Base-by-base conservation (phyloP, 2,113 vertebrate genomes). In the Carassius gibelio region DNA sequence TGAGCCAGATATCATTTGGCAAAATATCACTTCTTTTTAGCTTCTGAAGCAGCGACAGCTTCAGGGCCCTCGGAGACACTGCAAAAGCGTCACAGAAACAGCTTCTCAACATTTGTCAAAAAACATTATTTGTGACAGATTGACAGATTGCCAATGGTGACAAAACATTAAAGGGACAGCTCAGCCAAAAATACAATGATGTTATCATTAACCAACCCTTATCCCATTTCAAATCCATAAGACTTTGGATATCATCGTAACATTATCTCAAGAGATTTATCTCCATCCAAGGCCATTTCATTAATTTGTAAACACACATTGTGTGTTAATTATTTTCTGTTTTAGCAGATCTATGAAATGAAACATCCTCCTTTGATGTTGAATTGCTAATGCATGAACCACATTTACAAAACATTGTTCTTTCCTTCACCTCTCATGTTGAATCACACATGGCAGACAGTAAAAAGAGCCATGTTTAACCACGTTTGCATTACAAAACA, bases 1-100 rank as follows among this genome's bases (percentile, higher is more conserved):
- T 52, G 74, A 75, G 45, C 1, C 74, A 52, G 6, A 75, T 57
- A 11, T 55, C 11, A 14, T 14, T 26, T 15, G n/a, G n/a, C 50
- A 30, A 55, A 26, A 57, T 52, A 76, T 76, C 50, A 76, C 26
- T 76, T 76, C 8, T 4, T 9, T 76, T 76, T 55, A 76, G 15
- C 26, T 10, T 76, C 23, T 76, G 75, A 34, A 55, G 30, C 50
- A 55, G 15, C 15, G 17, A 50, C 26, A 19, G 75, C 75, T 34
- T 76, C 15, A 76, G 74, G 23, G 48, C 48, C 14, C 14, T 50
- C 45, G 19, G 14, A 55, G 74, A 55, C 26, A 19, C 2, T 17
- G 23, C 50, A 76, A 50, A 26, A 55, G 48, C 48, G 15, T 76
- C 48, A 76, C 74, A 55, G 15, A 75, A 50, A 74, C 21, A 48